A percentile compares a stretch with the other conserved stretches of the same genome.
Evolutionary conservation across 2,888 invertebrate genomes (phyloP).

Genomic region (Muscina levida): DNA sequence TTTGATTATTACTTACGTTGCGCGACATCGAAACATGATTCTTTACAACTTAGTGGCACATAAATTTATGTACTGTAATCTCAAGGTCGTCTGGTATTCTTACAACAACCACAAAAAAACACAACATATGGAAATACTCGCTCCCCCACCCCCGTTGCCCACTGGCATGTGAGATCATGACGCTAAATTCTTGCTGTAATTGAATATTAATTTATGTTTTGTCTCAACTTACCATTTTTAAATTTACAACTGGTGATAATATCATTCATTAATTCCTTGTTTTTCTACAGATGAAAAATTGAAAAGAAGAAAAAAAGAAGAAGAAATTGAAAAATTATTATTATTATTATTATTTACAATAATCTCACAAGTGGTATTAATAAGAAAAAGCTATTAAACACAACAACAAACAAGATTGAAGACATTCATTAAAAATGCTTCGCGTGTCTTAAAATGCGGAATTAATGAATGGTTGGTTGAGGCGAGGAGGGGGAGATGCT

Average conservation of each 20-base stretch:
- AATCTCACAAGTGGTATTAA: not conserved
- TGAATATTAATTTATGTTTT: conserved; percentile 24
- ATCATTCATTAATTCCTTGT: conserved; percentile 88
- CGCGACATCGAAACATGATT: too few species aligned
- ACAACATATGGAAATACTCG: too few species aligned
- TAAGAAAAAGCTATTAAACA: conserved; percentile 14
- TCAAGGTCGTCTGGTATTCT: too few species aligned
- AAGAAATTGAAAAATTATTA: conserved; percentile 48
- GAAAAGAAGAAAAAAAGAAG: conserved; percentile 52
- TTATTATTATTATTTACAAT: not conserved
- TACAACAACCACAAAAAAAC: too few species aligned
- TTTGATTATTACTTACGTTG: too few species aligned
- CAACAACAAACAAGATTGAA: conserved; percentile 10
- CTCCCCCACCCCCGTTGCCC: not conserved
- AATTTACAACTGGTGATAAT: conserved; percentile 84
- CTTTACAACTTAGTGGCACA: too few species aligned
- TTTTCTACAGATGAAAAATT: conserved; percentile 83
- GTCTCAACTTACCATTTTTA: conserved; percentile 83
- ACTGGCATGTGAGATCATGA: conserved; percentile 4
- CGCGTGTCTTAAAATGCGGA: not conserved
- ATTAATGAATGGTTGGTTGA: not conserved
- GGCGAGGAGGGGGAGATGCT: too few species aligned
- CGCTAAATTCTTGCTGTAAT: conserved; percentile 2
- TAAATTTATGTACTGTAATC: too few species aligned
- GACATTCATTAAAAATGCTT: conserved; percentile 56